A percentile compares a stretch with the other conserved stretches of the same genome.
phyloP scores from a whole-genome alignment of 2,888 invertebrate genomes.

The Caenorhabditis drosophilae region DNA sequence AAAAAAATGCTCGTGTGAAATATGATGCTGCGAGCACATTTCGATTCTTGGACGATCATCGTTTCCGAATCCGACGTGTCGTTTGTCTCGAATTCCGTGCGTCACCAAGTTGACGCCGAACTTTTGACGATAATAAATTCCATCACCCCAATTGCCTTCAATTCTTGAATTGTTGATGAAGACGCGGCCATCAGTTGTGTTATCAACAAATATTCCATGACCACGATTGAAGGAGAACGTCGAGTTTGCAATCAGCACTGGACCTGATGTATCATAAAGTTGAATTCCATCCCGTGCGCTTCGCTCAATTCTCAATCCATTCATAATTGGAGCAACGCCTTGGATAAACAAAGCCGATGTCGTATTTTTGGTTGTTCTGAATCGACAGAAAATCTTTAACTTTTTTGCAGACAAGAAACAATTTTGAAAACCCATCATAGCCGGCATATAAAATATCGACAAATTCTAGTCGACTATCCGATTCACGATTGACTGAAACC shows the following conservation, averaged over 20 bases:
- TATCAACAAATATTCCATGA: slow-evolving; percentile 69
- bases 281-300: slow-evolving; percentile 93
- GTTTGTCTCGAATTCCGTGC: slow-evolving; percentile 43
- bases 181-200: slow-evolving; percentile 77
- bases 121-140: slow-evolving; percentile 77
- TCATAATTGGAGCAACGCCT: slow-evolving; percentile 87
- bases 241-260: slow-evolving; percentile 82
- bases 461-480: slow-evolving; percentile 81
- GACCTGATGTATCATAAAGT: slow-evolving; percentile 81
- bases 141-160: slow-evolving; percentile 86
- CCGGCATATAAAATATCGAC: slow-evolving; percentile 81
- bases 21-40: slow-evolving; percentile 56
- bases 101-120: slow-evolving; percentile 35
- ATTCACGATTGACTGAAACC: slow-evolving; percentile 72
- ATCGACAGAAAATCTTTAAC: too few species aligned
- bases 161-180: slow-evolving; percentile 81
- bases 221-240: slow-evolving; percentile 82
- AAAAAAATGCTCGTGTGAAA: slow-evolving; percentile 55
- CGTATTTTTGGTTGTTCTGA: slow-evolving; percentile 75
- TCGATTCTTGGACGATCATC: slow-evolving; percentile 60
- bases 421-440: too few species aligned
- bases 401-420: too few species aligned
- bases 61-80: slow-evolving; percentile 39
- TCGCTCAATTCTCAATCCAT: slow-evolving; percentile 81
- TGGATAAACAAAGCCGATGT: slow-evolving; percentile 83